Evolutionary conservation across 2,888 invertebrate species (phyloP).

Genomic region (Idaea aversata): DNA sequence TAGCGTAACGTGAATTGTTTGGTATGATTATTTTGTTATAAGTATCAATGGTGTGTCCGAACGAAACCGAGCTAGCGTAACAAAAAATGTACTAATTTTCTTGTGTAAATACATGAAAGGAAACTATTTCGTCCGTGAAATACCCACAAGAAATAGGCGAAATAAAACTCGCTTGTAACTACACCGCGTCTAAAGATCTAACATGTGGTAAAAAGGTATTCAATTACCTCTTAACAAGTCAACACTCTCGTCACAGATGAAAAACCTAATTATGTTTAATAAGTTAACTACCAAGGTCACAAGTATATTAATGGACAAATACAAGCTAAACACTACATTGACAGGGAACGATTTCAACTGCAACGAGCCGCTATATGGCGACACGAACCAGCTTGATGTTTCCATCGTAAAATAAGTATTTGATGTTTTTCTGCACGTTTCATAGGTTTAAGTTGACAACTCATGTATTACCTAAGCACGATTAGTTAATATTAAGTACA

Average conservation of each 20-base stretch:
- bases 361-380: neutral
- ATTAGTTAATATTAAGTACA: too few species aligned
- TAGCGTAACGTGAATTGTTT: neutral
- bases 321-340: neutral
- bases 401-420: neutral
- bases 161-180: conserved; percentile 14
- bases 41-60: conserved; percentile 14
- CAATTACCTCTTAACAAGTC: neutral
- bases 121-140: conserved; percentile 34
- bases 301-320: neutral
- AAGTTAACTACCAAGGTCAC: neutral
- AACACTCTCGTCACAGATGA: conserved; percentile 1
- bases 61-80: conserved; percentile 36
- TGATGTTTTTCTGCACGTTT: neutral
- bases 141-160: conserved; percentile 23
- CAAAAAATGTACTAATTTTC: conserved; percentile 47
- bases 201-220: neutral
- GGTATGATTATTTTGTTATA: neutral
- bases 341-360: neutral
- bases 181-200: neutral
- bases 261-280: conserved; percentile 5
- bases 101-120: conserved; percentile 55
- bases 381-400: neutral
- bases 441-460: neutral
- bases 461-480: neutral